Percentiles rank a stretch among this genome's conserved stretches.
These are phyloP conservation scores for Gallinago solitaria DNA, from an alignment of 2,797 vertebrate species.

Conservation along the genomic window DNA sequence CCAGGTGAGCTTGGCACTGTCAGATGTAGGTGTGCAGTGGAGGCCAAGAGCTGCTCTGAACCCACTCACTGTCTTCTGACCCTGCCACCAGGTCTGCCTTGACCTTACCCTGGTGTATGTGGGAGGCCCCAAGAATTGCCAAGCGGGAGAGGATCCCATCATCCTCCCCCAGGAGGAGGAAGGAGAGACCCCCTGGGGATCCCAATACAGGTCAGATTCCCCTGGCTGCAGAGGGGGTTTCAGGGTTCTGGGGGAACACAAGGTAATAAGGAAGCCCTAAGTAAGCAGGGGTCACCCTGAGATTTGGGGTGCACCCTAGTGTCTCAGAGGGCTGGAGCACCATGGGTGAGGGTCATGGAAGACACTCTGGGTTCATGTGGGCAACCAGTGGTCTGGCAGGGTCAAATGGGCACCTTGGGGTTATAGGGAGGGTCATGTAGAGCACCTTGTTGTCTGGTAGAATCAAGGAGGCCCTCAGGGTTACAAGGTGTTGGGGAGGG, in stretches of 20 bases:
- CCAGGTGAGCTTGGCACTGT: too few relatives aligned
- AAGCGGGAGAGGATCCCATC: neutral
- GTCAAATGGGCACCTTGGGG: neutral
- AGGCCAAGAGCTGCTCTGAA: neutral
- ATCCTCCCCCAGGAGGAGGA: neutral
- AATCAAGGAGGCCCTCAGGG: too few relatives aligned
- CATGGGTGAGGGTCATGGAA: neutral
- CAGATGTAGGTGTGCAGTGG: too few relatives aligned
- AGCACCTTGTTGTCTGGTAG: too few relatives aligned
- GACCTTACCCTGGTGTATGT: neutral
- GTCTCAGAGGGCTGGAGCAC: neutral
- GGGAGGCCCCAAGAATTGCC: neutral
- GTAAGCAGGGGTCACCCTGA: too few relatives aligned
- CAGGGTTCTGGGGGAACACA: too few relatives aligned
- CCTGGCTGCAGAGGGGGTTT: neutral
- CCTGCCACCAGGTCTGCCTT: neutral
- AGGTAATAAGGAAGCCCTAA: too few relatives aligned
- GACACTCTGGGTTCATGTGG: neutral
- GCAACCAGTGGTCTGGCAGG: neutral
- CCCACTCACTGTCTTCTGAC: neutral
- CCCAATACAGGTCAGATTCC: neutral
- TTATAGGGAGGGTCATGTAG: too few relatives aligned
- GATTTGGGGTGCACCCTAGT: too few relatives aligned
- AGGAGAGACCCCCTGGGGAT: neutral
- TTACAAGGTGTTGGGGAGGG: too few relatives aligned